Percentiles rank a stretch among this genome's conserved stretches.
Conservation (phyloP, 2,888 invertebrate genomes). For the Acleris sparsana region DNA sequence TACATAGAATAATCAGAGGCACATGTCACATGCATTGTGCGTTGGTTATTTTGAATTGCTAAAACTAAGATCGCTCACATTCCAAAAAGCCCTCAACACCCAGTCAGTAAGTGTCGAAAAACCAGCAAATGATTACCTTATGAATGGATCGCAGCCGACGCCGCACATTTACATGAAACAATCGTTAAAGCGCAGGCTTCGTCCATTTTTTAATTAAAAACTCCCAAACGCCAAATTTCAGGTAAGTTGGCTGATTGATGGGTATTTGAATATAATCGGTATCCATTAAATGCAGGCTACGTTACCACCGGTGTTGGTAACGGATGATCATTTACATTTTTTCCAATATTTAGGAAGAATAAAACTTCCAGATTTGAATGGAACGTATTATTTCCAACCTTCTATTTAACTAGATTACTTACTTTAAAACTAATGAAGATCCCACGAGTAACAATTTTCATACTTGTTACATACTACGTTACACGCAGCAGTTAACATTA, state of each 20-base stretch:
- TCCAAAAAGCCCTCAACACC: background rate
- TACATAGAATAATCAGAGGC: too few relatives aligned
- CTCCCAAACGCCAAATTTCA: constrained; percentile 46
- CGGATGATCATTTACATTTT: constrained; percentile 9
- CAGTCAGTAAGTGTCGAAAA: constrained; percentile 15
- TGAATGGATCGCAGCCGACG: constrained; percentile 44
- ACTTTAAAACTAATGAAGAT: too few relatives aligned
- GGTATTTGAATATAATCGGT: constrained; percentile 47
- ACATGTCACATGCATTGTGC: too few relatives aligned
- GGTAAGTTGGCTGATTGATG: constrained; percentile 55
- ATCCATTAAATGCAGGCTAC: constrained; percentile 28
- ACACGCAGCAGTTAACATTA: too few relatives aligned
- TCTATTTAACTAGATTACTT: too few relatives aligned
- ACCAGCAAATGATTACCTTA: constrained; percentile 43
- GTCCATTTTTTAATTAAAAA: constrained; percentile 58
- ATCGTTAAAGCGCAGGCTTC: constrained; percentile 53
- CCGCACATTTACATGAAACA: constrained; percentile 56
- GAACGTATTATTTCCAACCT: too few relatives aligned
- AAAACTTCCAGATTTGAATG: too few relatives aligned
- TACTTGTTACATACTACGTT: too few relatives aligned
- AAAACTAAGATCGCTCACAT: background rate
- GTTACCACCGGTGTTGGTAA: constrained; percentile 25
- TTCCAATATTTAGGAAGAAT: background rate
- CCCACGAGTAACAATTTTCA: too few relatives aligned
- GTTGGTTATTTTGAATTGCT: too few relatives aligned